A percentile compares a stretch with the other conserved stretches of the same genome.
Evolutionary conservation across 1,140 invertebrate genomes (phyloP).

Genomic region (Leptinotarsa defecta): DNA sequence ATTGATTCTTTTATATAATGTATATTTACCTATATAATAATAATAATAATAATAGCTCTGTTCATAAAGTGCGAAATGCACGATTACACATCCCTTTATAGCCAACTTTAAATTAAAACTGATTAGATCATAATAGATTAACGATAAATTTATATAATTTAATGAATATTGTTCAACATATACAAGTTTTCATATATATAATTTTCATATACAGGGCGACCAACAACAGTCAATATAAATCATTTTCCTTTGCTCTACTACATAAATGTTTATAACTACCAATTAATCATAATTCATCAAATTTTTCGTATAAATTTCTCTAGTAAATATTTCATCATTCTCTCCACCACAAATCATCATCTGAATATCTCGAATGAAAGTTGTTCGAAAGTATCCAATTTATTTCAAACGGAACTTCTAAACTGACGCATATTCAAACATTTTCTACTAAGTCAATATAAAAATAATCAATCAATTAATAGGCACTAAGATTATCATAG

Average conservation of each 20-base stretch:
- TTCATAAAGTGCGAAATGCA: conserved; percentile 31
- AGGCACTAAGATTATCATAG: too few relatives aligned
- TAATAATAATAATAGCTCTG: conserved; percentile 25
- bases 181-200: conserved; percentile 27
- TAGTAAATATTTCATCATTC: background rate
- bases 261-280: too few relatives aligned
- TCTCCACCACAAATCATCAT: background rate
- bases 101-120: conserved; percentile 45
- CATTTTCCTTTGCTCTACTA: background rate
- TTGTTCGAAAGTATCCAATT: too few relatives aligned
- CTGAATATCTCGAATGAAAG: too few relatives aligned
- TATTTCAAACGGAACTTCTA: too few relatives aligned
- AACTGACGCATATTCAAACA: too few relatives aligned
- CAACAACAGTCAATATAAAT: conserved; percentile 12
- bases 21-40: conserved; percentile 46
- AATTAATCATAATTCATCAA: too few relatives aligned
- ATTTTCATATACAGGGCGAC: conserved; percentile 21
- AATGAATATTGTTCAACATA: conserved; percentile 35
- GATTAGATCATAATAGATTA: conserved; percentile 47
- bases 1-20: conserved; percentile 48
- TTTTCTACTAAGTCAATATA: too few relatives aligned
- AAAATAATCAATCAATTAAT: too few relatives aligned
- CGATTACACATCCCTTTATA: conserved; percentile 43
- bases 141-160: conserved; percentile 44
- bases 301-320: too few relatives aligned